Conservation (phyloP, 2,888 invertebrate genomes). For the Cerastis leucographa region DNA sequence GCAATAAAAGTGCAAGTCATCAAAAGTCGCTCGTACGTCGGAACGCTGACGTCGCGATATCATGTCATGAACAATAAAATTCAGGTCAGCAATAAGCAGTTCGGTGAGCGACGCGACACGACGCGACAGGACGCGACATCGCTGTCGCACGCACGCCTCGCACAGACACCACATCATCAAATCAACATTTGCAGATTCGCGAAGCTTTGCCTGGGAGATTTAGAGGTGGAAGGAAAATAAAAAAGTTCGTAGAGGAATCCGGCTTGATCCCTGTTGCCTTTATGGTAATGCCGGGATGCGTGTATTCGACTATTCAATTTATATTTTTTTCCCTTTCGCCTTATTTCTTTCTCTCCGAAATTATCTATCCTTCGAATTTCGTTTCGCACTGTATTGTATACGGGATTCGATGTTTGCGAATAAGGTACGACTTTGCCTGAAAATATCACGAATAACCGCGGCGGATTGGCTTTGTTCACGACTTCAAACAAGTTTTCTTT, state of each 20-base stretch:
- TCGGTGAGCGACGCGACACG: conserved; percentile 65
- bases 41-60: conserved; percentile 63
- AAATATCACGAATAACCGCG: conserved; percentile 90
- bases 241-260: conserved; percentile 91
- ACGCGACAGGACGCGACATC: conserved; percentile 53
- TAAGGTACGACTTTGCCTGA: conserved; percentile 88
- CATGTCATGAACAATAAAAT: conserved; percentile 68
- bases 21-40: conserved; percentile 62
- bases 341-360: conserved; percentile 89
- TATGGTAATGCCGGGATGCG: conserved; percentile 90
- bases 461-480: conserved; percentile 89
- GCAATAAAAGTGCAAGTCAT: conserved; percentile 73
- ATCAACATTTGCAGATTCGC: conserved; percentile 91
- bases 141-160: conserved; percentile 65
- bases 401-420: conserved; percentile 89
- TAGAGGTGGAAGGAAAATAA: conserved; percentile 91
- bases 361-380: conserved; percentile 91
- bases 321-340: conserved; percentile 89
- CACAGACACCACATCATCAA: conserved; percentile 86
- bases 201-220: conserved; percentile 90
- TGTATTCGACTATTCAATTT: conserved; percentile 91
- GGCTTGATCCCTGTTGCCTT: conserved; percentile 90
- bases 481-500: conserved; percentile 89
- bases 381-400: conserved; percentile 90
- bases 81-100: conserved; percentile 72